Percentiles rank a stretch among this genome's conserved stretches.
Evolutionary conservation across 2,113 vertebrate species (phyloP).

Genomic region (Polyodon spathula): DNA sequence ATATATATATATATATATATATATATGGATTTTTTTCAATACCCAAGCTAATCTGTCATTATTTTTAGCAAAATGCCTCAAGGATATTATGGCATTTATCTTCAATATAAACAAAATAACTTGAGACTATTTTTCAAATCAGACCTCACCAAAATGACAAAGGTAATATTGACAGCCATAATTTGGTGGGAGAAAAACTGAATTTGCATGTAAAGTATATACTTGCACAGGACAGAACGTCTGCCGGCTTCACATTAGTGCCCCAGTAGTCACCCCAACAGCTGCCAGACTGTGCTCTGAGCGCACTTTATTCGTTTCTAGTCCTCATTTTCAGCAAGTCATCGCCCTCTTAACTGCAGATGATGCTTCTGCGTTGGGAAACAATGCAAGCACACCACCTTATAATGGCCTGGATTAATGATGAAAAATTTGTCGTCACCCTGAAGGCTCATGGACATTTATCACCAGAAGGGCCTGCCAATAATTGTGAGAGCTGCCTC

Average conservation of each 20-base stretch:
- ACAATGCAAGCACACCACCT: slow-evolving; percentile 80
- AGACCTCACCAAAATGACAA: too few species aligned
- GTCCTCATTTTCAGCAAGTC: slow-evolving; percentile 66
- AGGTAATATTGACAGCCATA: too few species aligned
- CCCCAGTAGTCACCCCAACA: slow-evolving; percentile 31
- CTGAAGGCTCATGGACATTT: slow-evolving; percentile 71
- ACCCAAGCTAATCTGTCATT: too few species aligned
- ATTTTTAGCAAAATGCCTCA: too few species aligned
- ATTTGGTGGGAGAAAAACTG: too few species aligned
- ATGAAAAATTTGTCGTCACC: slow-evolving; percentile 95
- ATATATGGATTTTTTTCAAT: too few species aligned
- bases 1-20: too few species aligned
- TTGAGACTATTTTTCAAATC: too few species aligned
- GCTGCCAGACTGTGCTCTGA: slow-evolving; percentile 44
- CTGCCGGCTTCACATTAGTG: slow-evolving; percentile 25
- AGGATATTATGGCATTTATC: too few species aligned
- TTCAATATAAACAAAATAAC: too few species aligned
- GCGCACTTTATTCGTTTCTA: slow-evolving; percentile 57
- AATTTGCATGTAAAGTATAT: background rate
- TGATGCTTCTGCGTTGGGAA: slow-evolving; percentile 77
- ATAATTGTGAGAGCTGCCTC: slow-evolving; percentile 52
- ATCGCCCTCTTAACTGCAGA: slow-evolving; percentile 65
- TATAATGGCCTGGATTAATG: slow-evolving; percentile 93
- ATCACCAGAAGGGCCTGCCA: slow-evolving; percentile 74
- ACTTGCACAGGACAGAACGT: slow-evolving; percentile 26